phyloP scores from a whole-genome alignment of 30 jellyfish, hydroid and myxozoan species.

The Turritopsis dohrnii region DNA sequence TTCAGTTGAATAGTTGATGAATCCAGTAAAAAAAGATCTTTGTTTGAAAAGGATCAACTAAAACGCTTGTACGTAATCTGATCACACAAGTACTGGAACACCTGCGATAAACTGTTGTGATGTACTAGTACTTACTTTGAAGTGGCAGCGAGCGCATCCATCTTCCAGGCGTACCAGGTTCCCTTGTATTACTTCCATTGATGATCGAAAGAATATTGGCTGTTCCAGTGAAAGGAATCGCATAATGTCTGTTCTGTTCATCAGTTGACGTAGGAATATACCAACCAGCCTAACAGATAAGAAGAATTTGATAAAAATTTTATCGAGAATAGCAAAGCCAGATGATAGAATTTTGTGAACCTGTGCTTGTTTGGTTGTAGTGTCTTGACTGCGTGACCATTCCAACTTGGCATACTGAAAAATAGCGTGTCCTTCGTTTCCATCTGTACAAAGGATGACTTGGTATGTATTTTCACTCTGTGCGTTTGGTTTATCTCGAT shows the following conservation, averaged over 20 bases:
- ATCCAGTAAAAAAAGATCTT: no score
- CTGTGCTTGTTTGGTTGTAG: background rate
- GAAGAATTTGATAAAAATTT: background rate
- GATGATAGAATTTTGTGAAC: background rate
- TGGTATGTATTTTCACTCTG: constrained; percentile 6
- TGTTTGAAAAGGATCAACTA: background rate
- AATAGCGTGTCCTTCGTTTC: background rate
- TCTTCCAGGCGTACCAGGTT: background rate
- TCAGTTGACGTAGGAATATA: background rate
- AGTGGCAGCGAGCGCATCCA: background rate
- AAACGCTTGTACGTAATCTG: background rate
- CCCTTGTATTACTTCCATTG: background rate
- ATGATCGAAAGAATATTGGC: background rate
- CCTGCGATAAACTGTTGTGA: background rate
- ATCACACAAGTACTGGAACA: background rate
- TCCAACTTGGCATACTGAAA: background rate
- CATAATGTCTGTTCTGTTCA: background rate
- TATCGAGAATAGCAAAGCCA: background rate
- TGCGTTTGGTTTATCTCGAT: background rate
- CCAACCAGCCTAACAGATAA: constrained; percentile 20
- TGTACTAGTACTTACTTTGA: background rate
- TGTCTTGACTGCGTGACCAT: constrained; percentile 20
- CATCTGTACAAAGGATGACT: constrained; percentile 6
- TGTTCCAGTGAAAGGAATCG: constrained; percentile 3
- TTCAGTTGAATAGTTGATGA: no score